phyloP scores from a whole-genome alignment of 1,140 invertebrate genomes.

The Vollenhovia emeryi region DNA sequence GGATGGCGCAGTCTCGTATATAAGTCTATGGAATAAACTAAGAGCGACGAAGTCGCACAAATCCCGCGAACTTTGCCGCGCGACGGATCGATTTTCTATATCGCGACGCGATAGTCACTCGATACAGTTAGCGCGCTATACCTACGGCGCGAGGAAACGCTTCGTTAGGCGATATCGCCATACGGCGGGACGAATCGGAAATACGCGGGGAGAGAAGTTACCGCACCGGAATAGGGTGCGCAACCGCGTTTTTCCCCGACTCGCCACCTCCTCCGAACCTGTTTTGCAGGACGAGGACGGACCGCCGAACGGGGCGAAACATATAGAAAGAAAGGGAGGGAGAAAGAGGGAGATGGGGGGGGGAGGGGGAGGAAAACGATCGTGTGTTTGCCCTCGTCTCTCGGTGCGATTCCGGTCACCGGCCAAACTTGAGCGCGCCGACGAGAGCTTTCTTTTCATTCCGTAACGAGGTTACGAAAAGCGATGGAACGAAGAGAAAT shows the following conservation, averaged over 20 bases:
- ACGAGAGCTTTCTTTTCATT: slow-evolving; percentile 49
- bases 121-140: slow-evolving; percentile 6
- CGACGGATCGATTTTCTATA: slow-evolving; percentile 31
- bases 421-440: slow-evolving; percentile 22
- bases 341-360: not conserved
- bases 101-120: slow-evolving; percentile 9
- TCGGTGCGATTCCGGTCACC: slow-evolving; percentile 33
- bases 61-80: slow-evolving; percentile 10
- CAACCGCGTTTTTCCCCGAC: slow-evolving; percentile 39
- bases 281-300: slow-evolving; percentile 16
- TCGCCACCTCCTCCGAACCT: slow-evolving; percentile 24
- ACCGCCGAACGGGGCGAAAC: not conserved
- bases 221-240: slow-evolving; percentile 34
- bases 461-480: slow-evolving; percentile 47
- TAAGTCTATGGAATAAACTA: too few species aligned
- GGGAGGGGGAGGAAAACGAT: not conserved
- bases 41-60: not conserved
- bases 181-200: slow-evolving; percentile 33
- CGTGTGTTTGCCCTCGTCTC: slow-evolving; percentile 18
- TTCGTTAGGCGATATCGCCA: slow-evolving; percentile 51
- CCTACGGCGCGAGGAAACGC: slow-evolving; percentile 36
- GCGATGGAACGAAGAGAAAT: slow-evolving; percentile 52
- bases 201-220: slow-evolving; percentile 26
- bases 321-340: not conserved
- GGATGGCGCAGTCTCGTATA: too few species aligned